A percentile compares a stretch with the other conserved stretches of the same genome.
These are phyloP conservation scores for Lateolabrax maculatus DNA, from an alignment of 2,797 vertebrate species.

Conservation along the genomic window DNA sequence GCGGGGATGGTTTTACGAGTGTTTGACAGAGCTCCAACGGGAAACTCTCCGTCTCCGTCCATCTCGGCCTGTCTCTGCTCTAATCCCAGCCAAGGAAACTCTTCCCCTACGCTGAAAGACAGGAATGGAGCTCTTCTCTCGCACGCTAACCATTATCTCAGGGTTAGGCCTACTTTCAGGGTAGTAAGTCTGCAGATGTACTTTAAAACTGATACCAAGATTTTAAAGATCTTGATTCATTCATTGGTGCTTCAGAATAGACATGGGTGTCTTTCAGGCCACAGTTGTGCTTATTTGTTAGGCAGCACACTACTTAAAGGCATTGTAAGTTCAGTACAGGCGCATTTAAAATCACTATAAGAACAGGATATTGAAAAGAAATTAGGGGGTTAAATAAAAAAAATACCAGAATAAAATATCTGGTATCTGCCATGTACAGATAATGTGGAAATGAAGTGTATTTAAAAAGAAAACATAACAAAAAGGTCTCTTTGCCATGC, in stretches of 20 bases:
- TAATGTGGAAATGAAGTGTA: neutral
- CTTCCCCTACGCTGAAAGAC: slow-evolving; percentile 10
- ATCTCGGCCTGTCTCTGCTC: slow-evolving; percentile 56
- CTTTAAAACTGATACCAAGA: slow-evolving; percentile 41
- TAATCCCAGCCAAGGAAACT: slow-evolving; percentile 27
- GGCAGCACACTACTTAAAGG: slow-evolving; percentile 26
- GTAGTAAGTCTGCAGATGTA: slow-evolving; percentile 4
- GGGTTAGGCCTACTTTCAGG: slow-evolving; percentile 35
- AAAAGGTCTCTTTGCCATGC: slow-evolving; percentile 4
- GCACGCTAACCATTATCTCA: slow-evolving; percentile 28
- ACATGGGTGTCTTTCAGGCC: slow-evolving; percentile 20
- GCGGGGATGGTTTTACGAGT: slow-evolving; percentile 87
- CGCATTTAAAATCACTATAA: neutral
- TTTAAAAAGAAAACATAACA: neutral
- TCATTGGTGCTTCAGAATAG: slow-evolving; percentile 7
- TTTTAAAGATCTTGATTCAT: slow-evolving; percentile 28
- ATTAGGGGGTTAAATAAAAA: neutral
- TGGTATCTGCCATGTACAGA: neutral
- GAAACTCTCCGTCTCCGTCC: slow-evolving; percentile 57
- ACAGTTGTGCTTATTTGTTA: slow-evolving; percentile 60
- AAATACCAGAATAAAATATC: neutral
- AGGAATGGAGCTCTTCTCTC: slow-evolving; percentile 31
- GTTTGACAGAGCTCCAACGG: slow-evolving; percentile 84
- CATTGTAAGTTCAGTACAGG: slow-evolving; percentile 14
- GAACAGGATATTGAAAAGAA: neutral